phyloP scores from a whole-genome alignment of 2,113 vertebrate genomes.

The Ovibos moschatus region DNA sequence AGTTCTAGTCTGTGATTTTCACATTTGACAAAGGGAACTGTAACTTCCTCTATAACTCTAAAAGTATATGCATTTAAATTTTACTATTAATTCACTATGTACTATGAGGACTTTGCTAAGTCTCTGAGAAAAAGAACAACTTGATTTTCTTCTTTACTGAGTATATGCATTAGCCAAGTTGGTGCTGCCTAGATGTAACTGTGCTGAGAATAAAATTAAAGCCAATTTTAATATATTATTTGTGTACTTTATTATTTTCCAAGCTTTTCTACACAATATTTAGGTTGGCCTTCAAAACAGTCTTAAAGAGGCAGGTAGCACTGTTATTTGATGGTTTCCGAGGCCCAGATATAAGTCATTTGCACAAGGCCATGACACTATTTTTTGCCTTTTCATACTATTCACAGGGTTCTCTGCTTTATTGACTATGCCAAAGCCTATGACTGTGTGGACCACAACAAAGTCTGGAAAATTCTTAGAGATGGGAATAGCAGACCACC shows the following conservation, averaged over 20 bases:
- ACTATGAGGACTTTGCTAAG: not conserved
- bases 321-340: not conserved
- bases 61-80: not conserved
- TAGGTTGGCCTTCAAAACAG: not conserved
- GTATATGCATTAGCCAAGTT: not conserved
- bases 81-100: not conserved
- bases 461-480: not conserved
- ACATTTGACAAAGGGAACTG: not conserved
- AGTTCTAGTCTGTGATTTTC: not conserved
- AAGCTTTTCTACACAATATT: not conserved
- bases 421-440: not conserved
- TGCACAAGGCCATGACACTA: not conserved
- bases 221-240: not conserved
- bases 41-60: not conserved
- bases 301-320: not conserved
- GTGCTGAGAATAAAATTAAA: constrained; percentile 8
- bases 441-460: not conserved
- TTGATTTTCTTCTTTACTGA: not conserved
- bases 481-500: not conserved
- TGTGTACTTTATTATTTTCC: not conserved
- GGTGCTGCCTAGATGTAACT: not conserved
- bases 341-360: not conserved
- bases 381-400: not conserved
- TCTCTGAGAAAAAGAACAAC: not conserved
- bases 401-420: not conserved